Evolutionary conservation across 2,113 vertebrate species (phyloP).

Genomic region (Perognathus longimembris): DNA sequence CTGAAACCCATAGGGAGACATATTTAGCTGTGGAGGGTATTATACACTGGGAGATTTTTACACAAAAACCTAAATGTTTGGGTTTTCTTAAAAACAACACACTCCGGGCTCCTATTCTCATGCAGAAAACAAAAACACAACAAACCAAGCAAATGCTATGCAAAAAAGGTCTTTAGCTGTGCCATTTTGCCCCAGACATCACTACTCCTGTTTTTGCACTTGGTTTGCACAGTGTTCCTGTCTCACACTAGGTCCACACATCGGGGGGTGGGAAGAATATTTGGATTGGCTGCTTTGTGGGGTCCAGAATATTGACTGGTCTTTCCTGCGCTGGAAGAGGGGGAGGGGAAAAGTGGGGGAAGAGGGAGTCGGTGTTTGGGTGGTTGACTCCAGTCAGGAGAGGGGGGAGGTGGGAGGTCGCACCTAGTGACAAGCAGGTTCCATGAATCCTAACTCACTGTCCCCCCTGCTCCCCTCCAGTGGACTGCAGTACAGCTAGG

Average conservation of each 20-base stretch:
- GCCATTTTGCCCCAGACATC: slow-evolving; percentile 9
- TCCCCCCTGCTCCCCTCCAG: too few species aligned
- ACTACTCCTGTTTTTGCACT: not conserved
- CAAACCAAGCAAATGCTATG: too few species aligned
- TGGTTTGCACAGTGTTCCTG: not conserved
- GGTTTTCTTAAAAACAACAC: slow-evolving; percentile 22
- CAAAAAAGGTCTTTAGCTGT: not conserved
- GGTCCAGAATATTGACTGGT: not conserved
- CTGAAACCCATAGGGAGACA: not conserved
- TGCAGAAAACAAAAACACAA: not conserved
- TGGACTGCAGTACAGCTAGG: too few species aligned
- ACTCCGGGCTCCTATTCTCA: not conserved
- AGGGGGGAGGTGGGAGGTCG: not conserved
- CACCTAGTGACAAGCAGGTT: not conserved
- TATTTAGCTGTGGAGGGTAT: not conserved
- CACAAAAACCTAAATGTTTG: not conserved
- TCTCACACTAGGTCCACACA: not conserved
- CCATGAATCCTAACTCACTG: not conserved
- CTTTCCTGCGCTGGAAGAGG: not conserved
- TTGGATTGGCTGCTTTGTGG: not conserved
- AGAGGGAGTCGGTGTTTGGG: not conserved
- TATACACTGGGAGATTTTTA: not conserved
- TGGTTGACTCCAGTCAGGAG: not conserved
- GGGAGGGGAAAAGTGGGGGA: not conserved
- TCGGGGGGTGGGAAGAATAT: too few species aligned